Base-by-base conservation (phyloP, 1,140 invertebrate genomes). In the Aphaenogaster rudis region DNA sequence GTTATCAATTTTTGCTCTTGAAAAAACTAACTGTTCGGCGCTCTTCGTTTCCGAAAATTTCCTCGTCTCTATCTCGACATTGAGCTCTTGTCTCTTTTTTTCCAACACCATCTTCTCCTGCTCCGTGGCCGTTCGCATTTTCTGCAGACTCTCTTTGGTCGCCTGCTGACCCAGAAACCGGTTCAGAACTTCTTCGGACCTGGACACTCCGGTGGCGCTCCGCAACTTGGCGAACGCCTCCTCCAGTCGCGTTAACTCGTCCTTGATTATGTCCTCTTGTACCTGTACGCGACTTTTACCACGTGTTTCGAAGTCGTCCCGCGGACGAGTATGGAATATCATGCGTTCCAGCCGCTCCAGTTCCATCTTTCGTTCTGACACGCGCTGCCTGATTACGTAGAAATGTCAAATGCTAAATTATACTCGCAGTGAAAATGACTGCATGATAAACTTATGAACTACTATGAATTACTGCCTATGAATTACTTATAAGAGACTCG, bases 21-120 rank as follows among this genome's bases (percentile, higher is more conserved):
- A 11, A 9, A 61, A 52, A 59, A 94, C 96, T 96, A 94, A 98
- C 97, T 97, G 96, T 96, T 98, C 97, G 85, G 97, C 97, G 88
- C 98, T 97, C 93, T 97, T 97, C 4, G 97, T 97, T 90, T 98
- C 97, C 0, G 97, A 97, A 94, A 98, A 98, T 94, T 98, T 98
- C 59, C 97, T 97, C 48, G 96, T 96, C 90, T 98, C 97, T 39
- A 98, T 95, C 93, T 98, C 97, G 0, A 96, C 96, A 78, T 96
- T 96, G n/a, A 98, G 94, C 2, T 96, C 94, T 66, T 98, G 97
- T 76, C 97, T 96, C n/a, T 96, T 96, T 42, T 96, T 96, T 93
- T 98, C 97, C 61, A 98, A 92, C 42, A 95, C 93, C 61, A 96
- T 96, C 92, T 98, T 98, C 91, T 98, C 97, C 13, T 96, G 95